Evolutionary conservation across 2,888 invertebrate genomes (phyloP).

Genomic region (Chrysodeixis includens): DNA sequence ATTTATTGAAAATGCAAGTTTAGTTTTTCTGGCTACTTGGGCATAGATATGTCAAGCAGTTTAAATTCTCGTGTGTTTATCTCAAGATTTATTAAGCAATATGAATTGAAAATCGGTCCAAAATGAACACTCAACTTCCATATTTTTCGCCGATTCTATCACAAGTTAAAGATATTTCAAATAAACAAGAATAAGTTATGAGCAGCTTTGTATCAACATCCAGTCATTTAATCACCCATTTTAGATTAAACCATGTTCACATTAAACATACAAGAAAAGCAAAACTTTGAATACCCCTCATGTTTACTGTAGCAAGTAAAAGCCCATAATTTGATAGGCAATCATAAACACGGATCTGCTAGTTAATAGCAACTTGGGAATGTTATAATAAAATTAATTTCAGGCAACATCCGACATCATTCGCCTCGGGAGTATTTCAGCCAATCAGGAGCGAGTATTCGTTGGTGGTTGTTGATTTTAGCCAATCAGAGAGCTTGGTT

Average conservation of each 20-base stretch:
- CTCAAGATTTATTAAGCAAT: too few relatives aligned
- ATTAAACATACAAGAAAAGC: conserved; percentile 1
- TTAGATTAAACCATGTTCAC: background rate
- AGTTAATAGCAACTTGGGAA: conserved; percentile 46
- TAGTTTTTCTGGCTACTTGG: too few relatives aligned
- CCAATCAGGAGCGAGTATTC: conserved; percentile 58
- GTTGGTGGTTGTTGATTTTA: conserved; percentile 19
- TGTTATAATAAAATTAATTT: conserved; percentile 59
- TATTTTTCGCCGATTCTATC: too few relatives aligned
- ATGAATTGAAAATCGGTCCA: too few relatives aligned
- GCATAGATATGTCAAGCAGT: too few relatives aligned
- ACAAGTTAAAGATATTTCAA: too few relatives aligned
- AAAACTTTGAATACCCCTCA: conserved; percentile 9
- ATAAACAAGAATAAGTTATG: too few relatives aligned
- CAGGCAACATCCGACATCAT: conserved; percentile 35
- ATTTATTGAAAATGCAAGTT: too few relatives aligned
- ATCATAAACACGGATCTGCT: conserved; percentile 56
- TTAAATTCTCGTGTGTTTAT: too few relatives aligned
- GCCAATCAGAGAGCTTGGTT: conserved; percentile 52
- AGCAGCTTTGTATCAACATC: conserved; percentile 3
- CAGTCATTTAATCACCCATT: conserved; percentile 11
- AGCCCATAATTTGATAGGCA: conserved; percentile 57
- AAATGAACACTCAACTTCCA: too few relatives aligned
- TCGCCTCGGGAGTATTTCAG: conserved; percentile 48
- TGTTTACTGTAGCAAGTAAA: conserved; percentile 47